Evolutionary conservation across 1,140 invertebrate species (phyloP).

Genomic region (Kradibia gibbosae): DNA sequence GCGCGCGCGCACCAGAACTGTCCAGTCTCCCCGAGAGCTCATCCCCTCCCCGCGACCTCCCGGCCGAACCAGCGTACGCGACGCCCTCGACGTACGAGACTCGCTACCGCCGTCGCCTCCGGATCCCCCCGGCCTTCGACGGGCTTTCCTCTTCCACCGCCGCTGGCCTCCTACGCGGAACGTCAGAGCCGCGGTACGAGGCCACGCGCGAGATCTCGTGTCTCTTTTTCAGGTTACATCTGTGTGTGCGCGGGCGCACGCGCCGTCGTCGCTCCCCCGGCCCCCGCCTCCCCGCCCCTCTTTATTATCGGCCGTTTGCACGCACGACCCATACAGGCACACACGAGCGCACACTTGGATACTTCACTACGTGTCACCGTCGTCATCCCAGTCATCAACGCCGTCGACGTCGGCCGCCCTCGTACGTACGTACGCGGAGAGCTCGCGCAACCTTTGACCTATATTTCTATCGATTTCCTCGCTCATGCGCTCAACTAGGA

Average conservation of each 20-base stretch:
- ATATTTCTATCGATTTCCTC: constrained; percentile 69
- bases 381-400: too few relatives aligned
- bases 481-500: constrained; percentile 55
- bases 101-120: too few relatives aligned
- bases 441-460: constrained; percentile 64
- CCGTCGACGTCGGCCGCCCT: too few relatives aligned
- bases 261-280: background rate
- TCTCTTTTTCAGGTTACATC: background rate
- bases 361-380: too few relatives aligned
- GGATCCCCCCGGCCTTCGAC: background rate
- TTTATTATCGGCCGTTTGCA: background rate
- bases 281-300: too few relatives aligned
- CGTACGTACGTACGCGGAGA: background rate
- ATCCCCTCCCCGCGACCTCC: background rate
- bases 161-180: background rate
- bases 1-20: too few relatives aligned
- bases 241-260: background rate
- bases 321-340: background rate
- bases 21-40: too few relatives aligned
- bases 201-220: background rate
- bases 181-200: background rate
- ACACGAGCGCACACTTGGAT: background rate
- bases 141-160: too few relatives aligned
- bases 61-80: background rate
- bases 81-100: background rate